A percentile compares a stretch with the other conserved stretches of the same genome.
These are phyloP conservation scores for Notiomystis cincta DNA, from an alignment of 2,113 vertebrate species.

Conservation along the genomic window DNA sequence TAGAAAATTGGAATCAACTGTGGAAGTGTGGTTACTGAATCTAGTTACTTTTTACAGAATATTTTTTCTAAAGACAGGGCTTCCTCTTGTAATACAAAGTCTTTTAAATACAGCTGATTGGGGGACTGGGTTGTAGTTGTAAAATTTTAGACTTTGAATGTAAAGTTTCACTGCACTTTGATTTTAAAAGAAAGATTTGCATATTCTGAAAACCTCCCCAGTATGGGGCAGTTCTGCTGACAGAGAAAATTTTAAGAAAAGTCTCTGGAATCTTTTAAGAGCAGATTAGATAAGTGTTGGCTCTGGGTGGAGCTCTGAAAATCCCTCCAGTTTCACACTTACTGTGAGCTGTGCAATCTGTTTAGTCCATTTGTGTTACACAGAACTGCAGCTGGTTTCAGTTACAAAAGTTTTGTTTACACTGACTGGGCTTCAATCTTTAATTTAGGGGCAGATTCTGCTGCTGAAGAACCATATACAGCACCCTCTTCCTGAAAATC, in stretches of 20 bases:
- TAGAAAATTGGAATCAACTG: constrained; percentile 28
- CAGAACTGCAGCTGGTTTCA: neutral
- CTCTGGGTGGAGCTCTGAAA: neutral
- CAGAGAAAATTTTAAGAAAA: neutral
- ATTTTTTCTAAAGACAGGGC: neutral
- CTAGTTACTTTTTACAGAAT: neutral
- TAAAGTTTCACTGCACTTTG: neutral
- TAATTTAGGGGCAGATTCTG: neutral
- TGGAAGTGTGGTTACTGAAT: neutral
- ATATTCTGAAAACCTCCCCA: neutral
- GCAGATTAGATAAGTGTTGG: neutral
- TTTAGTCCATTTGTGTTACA: neutral
- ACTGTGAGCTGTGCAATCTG: neutral
- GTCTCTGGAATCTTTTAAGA: neutral
- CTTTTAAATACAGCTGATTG: neutral
- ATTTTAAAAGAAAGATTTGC: neutral
- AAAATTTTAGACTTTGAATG: neutral
- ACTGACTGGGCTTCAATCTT: neutral
- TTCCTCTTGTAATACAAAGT: neutral
- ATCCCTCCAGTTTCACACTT: neutral
- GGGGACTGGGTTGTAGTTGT: neutral
- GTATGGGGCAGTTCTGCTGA: neutral
- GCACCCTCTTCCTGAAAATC: neutral
- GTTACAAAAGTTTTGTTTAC: neutral
- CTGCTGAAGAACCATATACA: neutral